These are phyloP conservation scores for Luehdorfia chinensis DNA, from an alignment of 1,140 invertebrate genomes.

Conservation along the genomic window DNA sequence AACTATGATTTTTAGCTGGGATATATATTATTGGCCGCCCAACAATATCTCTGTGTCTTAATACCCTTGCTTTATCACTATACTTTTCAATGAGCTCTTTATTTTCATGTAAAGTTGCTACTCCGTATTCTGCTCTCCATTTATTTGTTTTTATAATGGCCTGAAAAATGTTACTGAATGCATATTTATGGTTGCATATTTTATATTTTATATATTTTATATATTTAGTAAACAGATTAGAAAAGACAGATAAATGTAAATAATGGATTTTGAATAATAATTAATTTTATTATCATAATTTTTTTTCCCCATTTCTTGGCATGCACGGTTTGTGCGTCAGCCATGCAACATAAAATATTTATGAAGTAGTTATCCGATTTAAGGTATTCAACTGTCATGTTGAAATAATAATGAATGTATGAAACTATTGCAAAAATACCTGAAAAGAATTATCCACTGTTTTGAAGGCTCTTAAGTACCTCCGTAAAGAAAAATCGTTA, in stretches of 20 bases:
- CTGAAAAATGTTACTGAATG: conserved; percentile 63
- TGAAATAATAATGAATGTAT: too few species aligned
- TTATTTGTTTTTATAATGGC: conserved; percentile 87
- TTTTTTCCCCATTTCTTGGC: too few species aligned
- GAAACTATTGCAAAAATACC: too few species aligned
- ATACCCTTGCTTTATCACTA: conserved; percentile 81
- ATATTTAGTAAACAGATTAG: too few species aligned
- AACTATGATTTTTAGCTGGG: conserved; percentile 85
- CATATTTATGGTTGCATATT: neutral
- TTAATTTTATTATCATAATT: too few species aligned
- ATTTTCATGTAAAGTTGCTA: conserved; percentile 76
- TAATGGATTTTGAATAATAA: too few species aligned
- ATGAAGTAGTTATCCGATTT: too few species aligned
- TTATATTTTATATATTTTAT: too few species aligned
- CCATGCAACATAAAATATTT: too few species aligned
- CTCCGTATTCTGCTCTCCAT: conserved; percentile 85
- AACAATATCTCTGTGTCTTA: conserved; percentile 82
- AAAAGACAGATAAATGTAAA: too few species aligned
- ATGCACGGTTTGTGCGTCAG: too few species aligned
- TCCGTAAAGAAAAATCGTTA: conserved; percentile 83
- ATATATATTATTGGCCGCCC: conserved; percentile 87
- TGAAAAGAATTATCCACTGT: conserved; percentile 84
- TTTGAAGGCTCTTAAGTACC: conserved; percentile 84
- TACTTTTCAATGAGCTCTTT: conserved; percentile 80
- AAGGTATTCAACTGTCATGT: too few species aligned